Base-by-base conservation (phyloP, 1,140 invertebrate genomes). In the Sitophilus oryzae region DNA sequence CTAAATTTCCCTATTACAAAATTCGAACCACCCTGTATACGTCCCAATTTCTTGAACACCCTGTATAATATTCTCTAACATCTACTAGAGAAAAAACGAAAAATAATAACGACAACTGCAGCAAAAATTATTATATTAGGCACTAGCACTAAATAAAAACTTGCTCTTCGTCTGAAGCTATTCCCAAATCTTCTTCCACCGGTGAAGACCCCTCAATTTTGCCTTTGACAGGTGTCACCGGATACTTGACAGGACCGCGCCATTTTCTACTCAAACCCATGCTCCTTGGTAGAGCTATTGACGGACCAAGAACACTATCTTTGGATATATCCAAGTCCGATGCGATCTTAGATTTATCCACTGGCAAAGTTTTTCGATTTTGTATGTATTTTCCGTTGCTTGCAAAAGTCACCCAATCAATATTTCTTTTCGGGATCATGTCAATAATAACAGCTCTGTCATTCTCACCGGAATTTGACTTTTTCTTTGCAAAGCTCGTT, bases 221-320 rank as follows among this genome's bases (percentile, higher is more conserved):
- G 61, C 25, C 25, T 53, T 70, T 71, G 1, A 71, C 58, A 25
- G 79, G 79, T 38, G 79, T 81, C 3, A 80, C 79, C n/a, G 79
- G 79, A 65, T 81, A 81, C 48, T 73, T 69, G 0, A 80, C 76
- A 21, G 77, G 78, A 0, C 79, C 79, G 15, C 74, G 56, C 77
- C 78, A 81, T 55, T 73, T 74, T 57, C 79, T 69, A 43, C 78
- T 74, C 0, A 79, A 57, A 5, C 75, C 77, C 58, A 75, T 73
- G 61, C 76, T 79, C 44, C 77, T 69, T 3, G 78, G 77, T 36
- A 79, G 60, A 8, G 77, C 73, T 19, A 79, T 72, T 10, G 16
- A 54, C 46, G 45, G 10, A 1, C 11, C 16, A 6, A 38, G 6
- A 38, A 1, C 14, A 14, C 6, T 38, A 4, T 42, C 19, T 42